Conservation (phyloP, 2,113 vertebrate genomes). For the Gymnarchus niloticus region DNA sequence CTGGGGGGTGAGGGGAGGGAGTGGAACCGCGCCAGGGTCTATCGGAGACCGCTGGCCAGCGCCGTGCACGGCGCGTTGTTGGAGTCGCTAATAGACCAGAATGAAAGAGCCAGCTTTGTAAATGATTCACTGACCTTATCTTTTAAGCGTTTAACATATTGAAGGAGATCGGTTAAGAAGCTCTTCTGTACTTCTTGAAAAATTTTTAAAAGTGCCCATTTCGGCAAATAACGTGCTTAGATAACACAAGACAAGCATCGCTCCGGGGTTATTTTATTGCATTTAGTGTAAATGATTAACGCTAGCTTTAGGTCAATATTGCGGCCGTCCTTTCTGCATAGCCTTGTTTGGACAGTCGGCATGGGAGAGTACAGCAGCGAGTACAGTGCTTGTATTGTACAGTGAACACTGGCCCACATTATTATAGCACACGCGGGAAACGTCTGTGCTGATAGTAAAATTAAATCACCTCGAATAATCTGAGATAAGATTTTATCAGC, state of each 20-base stretch:
- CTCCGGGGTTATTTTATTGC: background rate
- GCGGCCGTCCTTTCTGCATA: background rate
- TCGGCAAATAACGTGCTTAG: background rate
- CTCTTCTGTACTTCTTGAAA: background rate
- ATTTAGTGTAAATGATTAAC: conserved; percentile 25
- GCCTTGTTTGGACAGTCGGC: conserved; percentile 6
- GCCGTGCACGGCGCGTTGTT: background rate
- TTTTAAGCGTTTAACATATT: background rate
- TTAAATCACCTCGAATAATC: conserved; percentile 22
- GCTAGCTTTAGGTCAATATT: background rate
- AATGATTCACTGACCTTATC: conserved; percentile 25
- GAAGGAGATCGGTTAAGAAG: background rate
- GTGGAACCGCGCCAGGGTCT: background rate
- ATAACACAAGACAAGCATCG: background rate
- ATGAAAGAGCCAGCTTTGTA: conserved; percentile 8
- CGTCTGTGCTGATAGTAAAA: conserved; percentile 19
- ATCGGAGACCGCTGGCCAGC: background rate
- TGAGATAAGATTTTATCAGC: conserved; percentile 27
- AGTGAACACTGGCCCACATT: background rate
- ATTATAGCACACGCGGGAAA: conserved; percentile 8
- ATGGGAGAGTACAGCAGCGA: conserved; percentile 1
- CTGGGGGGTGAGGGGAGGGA: background rate
- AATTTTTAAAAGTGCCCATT: conserved; percentile 4
- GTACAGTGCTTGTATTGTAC: conserved; percentile 19
- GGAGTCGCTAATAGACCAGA: background rate